phyloP scores from a whole-genome alignment of 2,888 invertebrate genomes.

The Athripsodes cinereus region DNA sequence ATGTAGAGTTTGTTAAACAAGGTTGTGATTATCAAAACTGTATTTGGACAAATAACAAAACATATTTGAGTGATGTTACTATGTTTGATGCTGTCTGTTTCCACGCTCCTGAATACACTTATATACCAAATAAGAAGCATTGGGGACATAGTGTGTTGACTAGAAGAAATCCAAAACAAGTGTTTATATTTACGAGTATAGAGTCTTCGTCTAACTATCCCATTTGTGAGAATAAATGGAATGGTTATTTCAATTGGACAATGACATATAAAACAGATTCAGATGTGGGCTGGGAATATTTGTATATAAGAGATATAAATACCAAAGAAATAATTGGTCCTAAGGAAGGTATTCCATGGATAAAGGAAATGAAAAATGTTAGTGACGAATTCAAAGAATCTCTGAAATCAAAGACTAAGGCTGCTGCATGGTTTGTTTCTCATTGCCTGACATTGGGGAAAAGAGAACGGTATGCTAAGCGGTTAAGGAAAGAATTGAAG shows the following conservation, averaged over 20 bases:
- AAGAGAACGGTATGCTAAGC: constrained; percentile 34
- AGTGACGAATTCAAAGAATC: neutral
- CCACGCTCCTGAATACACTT: constrained; percentile 37
- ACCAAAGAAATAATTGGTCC: constrained; percentile 24
- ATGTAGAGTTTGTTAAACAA: constrained; percentile 31
- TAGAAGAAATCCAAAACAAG: constrained; percentile 38
- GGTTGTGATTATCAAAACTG: constrained; percentile 44
- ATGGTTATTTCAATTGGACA: constrained; percentile 38
- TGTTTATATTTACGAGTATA: constrained; percentile 44
- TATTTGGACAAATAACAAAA: constrained; percentile 36
- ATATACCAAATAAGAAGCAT: neutral
- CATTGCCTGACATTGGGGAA: constrained; percentile 35
- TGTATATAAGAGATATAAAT: constrained; percentile 34
- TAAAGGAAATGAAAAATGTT: constrained; percentile 5
- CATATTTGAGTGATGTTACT: constrained; percentile 34
- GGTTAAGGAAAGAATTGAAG: constrained; percentile 31
- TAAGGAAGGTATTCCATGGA: constrained; percentile 4
- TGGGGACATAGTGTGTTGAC: constrained; percentile 15
- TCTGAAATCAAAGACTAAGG: constrained; percentile 33
- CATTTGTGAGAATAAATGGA: constrained; percentile 33
- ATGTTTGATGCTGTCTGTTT: constrained; percentile 49
- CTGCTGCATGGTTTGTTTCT: constrained; percentile 41
- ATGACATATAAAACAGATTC: constrained; percentile 42
- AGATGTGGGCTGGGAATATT: constrained; percentile 35
- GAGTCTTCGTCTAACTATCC: constrained; percentile 36